phyloP scores from a whole-genome alignment of 2,113 vertebrate genomes.

The Stictonetta naevosa region DNA sequence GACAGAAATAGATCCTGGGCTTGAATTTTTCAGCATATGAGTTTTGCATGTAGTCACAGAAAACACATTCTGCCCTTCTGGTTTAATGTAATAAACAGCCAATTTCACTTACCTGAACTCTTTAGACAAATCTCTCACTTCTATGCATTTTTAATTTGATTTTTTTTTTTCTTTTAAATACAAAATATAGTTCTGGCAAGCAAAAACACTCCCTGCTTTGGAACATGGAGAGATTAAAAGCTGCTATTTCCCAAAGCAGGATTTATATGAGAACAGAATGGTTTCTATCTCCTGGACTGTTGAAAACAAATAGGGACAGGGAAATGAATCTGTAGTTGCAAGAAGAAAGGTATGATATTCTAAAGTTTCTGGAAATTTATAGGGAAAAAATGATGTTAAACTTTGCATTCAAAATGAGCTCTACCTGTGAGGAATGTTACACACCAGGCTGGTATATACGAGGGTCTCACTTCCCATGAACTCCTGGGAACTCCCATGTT shows the following conservation, averaged over 20 bases:
- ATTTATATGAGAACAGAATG: neutral
- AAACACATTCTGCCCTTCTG: neutral
- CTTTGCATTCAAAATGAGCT: neutral
- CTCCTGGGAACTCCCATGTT: too few relatives aligned
- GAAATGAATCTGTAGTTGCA: neutral
- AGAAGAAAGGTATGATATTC: neutral
- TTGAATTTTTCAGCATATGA: neutral
- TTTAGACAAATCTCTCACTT: neutral
- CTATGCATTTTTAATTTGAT: neutral
- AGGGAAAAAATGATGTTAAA: neutral
- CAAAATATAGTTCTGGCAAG: neutral
- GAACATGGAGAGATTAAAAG: neutral
- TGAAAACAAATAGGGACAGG: neutral
- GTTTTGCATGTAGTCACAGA: neutral
- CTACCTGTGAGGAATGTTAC: neutral
- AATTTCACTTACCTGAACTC: neutral
- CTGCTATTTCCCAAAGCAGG: neutral
- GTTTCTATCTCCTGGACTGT: neutral
- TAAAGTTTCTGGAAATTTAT: neutral
- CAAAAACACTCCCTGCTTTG: neutral
- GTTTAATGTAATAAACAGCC: neutral
- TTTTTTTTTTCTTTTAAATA: neutral
- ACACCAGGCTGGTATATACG: neutral
- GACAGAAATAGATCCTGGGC: neutral
- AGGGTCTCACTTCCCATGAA: neutral